These are phyloP conservation scores for Naso thynnoides DNA, from an alignment of 2,797 vertebrate species.

Conservation along the genomic window DNA sequence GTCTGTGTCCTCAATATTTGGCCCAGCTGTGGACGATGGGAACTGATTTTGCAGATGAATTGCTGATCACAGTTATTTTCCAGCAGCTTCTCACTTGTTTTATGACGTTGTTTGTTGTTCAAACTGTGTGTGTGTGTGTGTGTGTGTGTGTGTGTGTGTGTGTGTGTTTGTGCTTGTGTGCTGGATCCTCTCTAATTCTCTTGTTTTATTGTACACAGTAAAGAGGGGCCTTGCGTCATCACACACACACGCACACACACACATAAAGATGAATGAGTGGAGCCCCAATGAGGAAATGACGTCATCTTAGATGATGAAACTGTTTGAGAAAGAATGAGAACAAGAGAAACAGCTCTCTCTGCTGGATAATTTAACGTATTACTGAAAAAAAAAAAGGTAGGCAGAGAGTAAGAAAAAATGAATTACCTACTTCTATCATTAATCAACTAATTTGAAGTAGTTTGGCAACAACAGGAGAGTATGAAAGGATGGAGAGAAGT, in stretches of 20 bases:
- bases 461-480: background rate
- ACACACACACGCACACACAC: background rate
- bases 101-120: background rate
- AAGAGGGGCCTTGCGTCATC: constrained; percentile 18
- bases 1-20: background rate
- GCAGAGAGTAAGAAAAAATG: background rate
- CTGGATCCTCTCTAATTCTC: background rate
- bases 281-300: constrained; percentile 20
- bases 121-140: background rate
- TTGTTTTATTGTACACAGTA: constrained; percentile 10
- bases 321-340: background rate
- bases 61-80: background rate
- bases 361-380: background rate
- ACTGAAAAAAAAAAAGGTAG: background rate
- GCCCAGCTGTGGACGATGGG: background rate
- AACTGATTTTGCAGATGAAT: background rate
- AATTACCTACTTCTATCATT: background rate
- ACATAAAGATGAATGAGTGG: background rate
- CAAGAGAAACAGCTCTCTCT: background rate
- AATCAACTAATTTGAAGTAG: background rate
- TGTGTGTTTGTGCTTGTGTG: background rate
- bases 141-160: background rate
- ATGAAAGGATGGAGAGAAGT: background rate
- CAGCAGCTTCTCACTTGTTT: background rate
- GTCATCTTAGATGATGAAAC: constrained; percentile 8